Conservation (phyloP, 2,888 invertebrate species). For the Caenorhabditis sp. region DNA sequence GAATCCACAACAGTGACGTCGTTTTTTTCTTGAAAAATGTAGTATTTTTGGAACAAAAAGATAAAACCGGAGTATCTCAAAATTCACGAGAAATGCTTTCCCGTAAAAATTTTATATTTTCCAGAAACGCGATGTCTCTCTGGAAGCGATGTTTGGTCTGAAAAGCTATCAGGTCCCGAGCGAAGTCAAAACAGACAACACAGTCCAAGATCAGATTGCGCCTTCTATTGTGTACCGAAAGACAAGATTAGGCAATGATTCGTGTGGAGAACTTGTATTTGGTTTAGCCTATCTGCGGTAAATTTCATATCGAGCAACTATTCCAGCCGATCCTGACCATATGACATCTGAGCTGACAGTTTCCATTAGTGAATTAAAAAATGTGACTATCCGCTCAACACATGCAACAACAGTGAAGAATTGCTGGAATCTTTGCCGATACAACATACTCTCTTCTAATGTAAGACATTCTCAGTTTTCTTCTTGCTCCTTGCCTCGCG, state of each 20-base stretch:
- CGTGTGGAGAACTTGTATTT: constrained; percentile 24
- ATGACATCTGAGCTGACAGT: background rate
- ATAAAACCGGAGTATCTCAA: too few relatives aligned
- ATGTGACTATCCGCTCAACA: constrained; percentile 31
- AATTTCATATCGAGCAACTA: too few relatives aligned
- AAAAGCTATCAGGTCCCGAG: constrained; percentile 15
- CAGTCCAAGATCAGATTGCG: background rate
- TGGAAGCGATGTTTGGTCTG: constrained; percentile 51
- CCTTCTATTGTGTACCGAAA: background rate
- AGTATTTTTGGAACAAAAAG: too few relatives aligned
- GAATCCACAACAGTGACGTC: too few relatives aligned
- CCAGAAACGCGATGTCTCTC: constrained; percentile 36
- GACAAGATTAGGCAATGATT: background rate
- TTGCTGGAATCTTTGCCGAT: constrained; percentile 46
- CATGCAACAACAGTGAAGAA: constrained; percentile 39
- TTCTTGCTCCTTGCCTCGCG: too few relatives aligned
- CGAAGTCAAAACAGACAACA: background rate
- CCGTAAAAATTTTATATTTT: too few relatives aligned
- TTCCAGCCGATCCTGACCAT: constrained; percentile 7
- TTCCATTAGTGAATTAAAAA: background rate
- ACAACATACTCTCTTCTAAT: constrained; percentile 28
- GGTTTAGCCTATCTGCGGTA: too few relatives aligned
- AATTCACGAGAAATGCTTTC: too few relatives aligned
- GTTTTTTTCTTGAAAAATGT: too few relatives aligned
- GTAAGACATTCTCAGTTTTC: too few relatives aligned